Evolutionary conservation across 1,140 invertebrate genomes (phyloP).

Genomic region (Homarus americanus): DNA sequence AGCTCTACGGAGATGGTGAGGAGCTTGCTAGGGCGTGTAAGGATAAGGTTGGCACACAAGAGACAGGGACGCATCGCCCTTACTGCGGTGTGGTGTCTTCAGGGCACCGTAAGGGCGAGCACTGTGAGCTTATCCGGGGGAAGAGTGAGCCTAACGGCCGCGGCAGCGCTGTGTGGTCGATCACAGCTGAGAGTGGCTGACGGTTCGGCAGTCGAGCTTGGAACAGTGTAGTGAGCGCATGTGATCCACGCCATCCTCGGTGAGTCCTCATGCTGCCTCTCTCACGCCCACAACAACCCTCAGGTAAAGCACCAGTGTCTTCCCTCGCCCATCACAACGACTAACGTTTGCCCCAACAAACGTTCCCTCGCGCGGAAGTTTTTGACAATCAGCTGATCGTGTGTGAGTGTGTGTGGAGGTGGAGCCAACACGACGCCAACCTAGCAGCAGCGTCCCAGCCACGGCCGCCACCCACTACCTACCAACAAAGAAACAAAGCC

Average conservation of each 20-base stretch:
- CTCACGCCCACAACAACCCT: background rate
- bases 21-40: constrained; percentile 18
- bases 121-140: background rate
- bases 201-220: constrained; percentile 44
- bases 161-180: constrained; percentile 33
- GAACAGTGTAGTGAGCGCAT: constrained; percentile 41
- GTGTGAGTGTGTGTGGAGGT: background rate
- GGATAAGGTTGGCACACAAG: constrained; percentile 27
- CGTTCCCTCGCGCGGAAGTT: constrained; percentile 8
- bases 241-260: background rate
- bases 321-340: no score
- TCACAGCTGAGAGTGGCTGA: constrained; percentile 41
- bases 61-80: constrained; percentile 35
- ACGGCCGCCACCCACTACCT: no score
- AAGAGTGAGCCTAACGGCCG: constrained; percentile 10
- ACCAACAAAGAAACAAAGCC: no score
- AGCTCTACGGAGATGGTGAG: constrained; percentile 28
- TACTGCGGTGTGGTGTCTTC: constrained; percentile 19
- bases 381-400: constrained; percentile 47
- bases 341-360: background rate
- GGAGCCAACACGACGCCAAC: background rate
- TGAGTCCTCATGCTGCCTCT: no score
- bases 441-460: no score
- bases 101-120: background rate
- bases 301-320: background rate